These are phyloP conservation scores for Latrodectus geometricus DNA, from an alignment of 1,140 invertebrate species.

Conservation along the genomic window DNA sequence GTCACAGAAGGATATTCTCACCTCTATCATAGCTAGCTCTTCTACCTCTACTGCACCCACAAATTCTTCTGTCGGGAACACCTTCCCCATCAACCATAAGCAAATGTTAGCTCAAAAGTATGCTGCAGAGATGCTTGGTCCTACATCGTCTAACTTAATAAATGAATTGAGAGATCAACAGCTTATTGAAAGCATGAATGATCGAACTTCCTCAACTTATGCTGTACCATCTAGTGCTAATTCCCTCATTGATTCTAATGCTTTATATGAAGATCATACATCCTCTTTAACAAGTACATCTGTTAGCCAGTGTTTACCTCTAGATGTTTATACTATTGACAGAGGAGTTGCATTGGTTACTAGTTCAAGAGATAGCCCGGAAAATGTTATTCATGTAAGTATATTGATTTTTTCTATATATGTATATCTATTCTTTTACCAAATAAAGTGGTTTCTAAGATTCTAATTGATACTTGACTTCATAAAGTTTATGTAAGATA, in stretches of 20 bases:
- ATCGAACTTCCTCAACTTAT: constrained; percentile 33
- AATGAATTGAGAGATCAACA: constrained; percentile 53
- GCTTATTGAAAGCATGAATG: constrained; percentile 43
- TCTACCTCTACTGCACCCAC: constrained; percentile 35
- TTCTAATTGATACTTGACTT: too few relatives aligned
- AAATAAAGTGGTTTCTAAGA: too few relatives aligned
- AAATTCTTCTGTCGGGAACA: constrained; percentile 7
- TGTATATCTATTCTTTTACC: not conserved
- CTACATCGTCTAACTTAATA: constrained; percentile 37
- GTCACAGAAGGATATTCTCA: constrained; percentile 51
- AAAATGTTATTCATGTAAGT: constrained; percentile 56
- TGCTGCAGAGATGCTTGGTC: constrained; percentile 62
- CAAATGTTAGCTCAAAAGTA: constrained; percentile 65
- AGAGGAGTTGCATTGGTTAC: constrained; percentile 51
- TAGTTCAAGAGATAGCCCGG: constrained; percentile 59
- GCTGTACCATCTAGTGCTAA: constrained; percentile 50
- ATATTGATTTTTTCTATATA: not conserved
- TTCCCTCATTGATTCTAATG: constrained; percentile 51
- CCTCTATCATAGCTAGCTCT: constrained; percentile 53
- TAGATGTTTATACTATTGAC: constrained; percentile 61
- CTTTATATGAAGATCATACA: constrained; percentile 49
- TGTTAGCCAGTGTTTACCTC: constrained; percentile 49
- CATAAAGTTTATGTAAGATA: too few relatives aligned
- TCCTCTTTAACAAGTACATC: constrained; percentile 42
- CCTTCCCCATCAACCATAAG: constrained; percentile 59